Evolutionary conservation across 1,140 invertebrate genomes (phyloP).

Genomic region (Listronotus bonariensis): DNA sequence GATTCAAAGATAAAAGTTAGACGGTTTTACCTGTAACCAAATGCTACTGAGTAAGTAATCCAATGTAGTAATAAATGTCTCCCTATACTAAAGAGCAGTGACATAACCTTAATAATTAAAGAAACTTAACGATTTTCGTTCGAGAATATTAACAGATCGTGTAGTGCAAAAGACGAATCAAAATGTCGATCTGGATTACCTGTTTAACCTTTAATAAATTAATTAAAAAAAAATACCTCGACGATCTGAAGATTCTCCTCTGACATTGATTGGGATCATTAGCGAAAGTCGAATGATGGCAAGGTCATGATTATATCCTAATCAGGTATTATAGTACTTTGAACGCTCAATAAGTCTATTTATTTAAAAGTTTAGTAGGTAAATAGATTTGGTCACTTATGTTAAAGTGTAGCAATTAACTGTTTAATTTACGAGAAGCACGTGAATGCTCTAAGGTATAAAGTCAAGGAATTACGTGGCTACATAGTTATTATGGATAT

Average conservation of each 20-base stretch:
- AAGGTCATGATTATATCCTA: slow-evolving; percentile 6
- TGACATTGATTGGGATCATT: slow-evolving; percentile 13
- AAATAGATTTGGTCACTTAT: not conserved
- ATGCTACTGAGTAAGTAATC: too few relatives aligned
- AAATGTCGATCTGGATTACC: slow-evolving; percentile 19
- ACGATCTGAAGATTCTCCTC: slow-evolving; percentile 3
- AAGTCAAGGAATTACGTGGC: too few relatives aligned
- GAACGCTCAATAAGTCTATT: not conserved
- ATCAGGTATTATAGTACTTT: slow-evolving; percentile 9
- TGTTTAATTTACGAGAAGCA: too few relatives aligned
- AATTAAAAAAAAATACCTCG: not conserved
- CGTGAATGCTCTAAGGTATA: too few relatives aligned
- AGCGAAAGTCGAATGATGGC: slow-evolving; percentile 11
- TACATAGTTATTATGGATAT: too few relatives aligned
- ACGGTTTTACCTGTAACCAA: too few relatives aligned
- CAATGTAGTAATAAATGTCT: too few relatives aligned
- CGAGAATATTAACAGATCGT: slow-evolving; percentile 4
- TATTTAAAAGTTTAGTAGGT: slow-evolving; percentile 12
- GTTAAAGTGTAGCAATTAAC: too few relatives aligned
- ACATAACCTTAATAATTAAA: too few relatives aligned
- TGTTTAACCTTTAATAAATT: slow-evolving; percentile 13
- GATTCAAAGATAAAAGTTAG: too few relatives aligned
- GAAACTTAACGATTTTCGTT: not conserved
- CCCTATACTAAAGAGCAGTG: too few relatives aligned
- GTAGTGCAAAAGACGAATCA: slow-evolving; percentile 3